phyloP scores from a whole-genome alignment of 1,140 invertebrate genomes.

The Mamestra configurata region DNA sequence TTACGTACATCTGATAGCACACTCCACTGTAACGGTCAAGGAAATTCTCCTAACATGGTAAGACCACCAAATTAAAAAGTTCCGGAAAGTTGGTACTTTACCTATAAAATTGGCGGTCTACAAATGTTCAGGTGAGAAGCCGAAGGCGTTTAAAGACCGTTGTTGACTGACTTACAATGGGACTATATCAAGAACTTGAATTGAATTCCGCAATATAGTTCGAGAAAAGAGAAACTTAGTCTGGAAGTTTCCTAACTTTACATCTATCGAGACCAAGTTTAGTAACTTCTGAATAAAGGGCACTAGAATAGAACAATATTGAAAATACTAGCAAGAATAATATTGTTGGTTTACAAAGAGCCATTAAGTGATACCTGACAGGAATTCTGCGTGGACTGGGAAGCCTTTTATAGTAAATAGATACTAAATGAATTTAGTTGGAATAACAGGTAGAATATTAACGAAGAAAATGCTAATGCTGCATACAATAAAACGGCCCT shows the following conservation, averaged over 20 bases:
- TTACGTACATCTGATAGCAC: background rate
- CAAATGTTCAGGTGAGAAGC: background rate
- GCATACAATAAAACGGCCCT: background rate
- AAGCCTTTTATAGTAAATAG: background rate
- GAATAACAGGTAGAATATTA: conserved; percentile 8
- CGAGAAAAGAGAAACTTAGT: background rate
- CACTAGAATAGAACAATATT: background rate
- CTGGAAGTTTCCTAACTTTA: background rate
- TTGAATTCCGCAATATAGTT: background rate
- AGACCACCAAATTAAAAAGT: conserved; percentile 14
- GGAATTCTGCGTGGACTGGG: conserved; percentile 1
- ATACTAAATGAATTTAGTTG: conserved; percentile 2
- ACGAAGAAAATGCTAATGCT: background rate
- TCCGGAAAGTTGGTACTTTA: background rate
- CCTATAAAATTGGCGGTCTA: background rate
- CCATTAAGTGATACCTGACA: conserved; percentile 8
- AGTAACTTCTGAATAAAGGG: background rate
- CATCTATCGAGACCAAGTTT: background rate
- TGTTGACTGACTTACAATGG: background rate
- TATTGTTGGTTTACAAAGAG: conserved; percentile 15
- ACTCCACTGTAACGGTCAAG: conserved; percentile 5
- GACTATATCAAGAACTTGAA: background rate
- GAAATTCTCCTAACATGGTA: conserved; percentile 3
- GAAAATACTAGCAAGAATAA: background rate
- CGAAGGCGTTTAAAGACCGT: background rate